Base-by-base conservation (phyloP, 2,113 vertebrate genomes). In the Morone saxatilis region DNA sequence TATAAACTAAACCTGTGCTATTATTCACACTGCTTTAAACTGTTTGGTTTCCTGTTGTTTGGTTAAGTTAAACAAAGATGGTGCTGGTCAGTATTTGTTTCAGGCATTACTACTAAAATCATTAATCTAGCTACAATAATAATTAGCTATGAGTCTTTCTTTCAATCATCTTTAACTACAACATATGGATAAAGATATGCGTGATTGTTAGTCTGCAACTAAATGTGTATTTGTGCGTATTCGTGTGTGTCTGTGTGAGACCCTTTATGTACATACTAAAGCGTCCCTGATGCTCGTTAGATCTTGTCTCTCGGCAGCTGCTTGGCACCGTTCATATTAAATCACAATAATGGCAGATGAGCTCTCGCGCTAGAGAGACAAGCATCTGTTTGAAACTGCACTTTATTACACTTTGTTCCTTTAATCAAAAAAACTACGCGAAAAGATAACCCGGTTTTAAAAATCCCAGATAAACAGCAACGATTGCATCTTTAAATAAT, bases 401-500 rank as follows among this genome's bases (percentile, higher is more conserved):
- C 90, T 94, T 96, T 95, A 95, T 95, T 95, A 94, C 83, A 81
- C 93, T 95, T 95, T 95, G 94, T 94, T 95, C 93, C 89, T 91
- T 94, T 94, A 96, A 96, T 95, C 80, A 94, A 93, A 95, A 92
- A 88, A 86, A 71, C 78, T 73, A 91, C 45, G 89, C 70, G 77
- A 90, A 91, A 92, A 93, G 85, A 94, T 95, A 95, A 95, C 92
- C 94, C 78, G 84, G 88, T 95, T 95, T 94, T 89, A 88, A 94
- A 89, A 94, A 93, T 90, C 88, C 83, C 94, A 87, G 90, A 95
- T 95, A 95, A 96, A 95, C 94, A 95, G 93, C 89, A 91, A 90
- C 91, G 91, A 96, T 95, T 93, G 94, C 90, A 92, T 93, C 91
- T 94, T 94, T 96, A 95, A 96, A 96, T 96, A 96, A 96, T 96